Evolutionary conservation across 2,888 invertebrate genomes (phyloP).

Genomic region (Oeneis ivallda): DNA sequence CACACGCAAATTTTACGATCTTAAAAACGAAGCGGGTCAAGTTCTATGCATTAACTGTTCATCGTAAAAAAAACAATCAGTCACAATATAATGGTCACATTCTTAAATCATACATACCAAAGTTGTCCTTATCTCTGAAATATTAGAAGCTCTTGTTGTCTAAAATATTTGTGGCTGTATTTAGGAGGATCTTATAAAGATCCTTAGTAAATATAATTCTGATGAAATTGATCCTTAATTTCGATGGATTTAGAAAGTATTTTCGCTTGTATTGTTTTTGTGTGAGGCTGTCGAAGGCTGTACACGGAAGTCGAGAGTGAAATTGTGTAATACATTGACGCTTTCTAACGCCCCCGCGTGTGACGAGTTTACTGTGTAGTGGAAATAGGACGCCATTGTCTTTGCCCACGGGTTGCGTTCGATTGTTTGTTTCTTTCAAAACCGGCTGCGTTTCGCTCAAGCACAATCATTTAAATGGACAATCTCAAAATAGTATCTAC

Average conservation of each 20-base stretch:
- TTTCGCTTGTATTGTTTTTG: conserved; percentile 13
- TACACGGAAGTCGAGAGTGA: conserved; percentile 42
- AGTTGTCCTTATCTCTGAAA: neutral
- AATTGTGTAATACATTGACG: conserved; percentile 42
- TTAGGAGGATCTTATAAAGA: neutral
- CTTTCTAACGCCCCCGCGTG: conserved; percentile 44
- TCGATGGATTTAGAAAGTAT: neutral
- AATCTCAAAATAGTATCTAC: neutral
- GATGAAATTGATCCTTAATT: conserved; percentile 9
- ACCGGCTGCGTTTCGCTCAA: conserved; percentile 22
- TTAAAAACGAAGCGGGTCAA: conserved; percentile 20
- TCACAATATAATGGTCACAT: neutral
- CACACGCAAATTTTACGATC: conserved; percentile 11
- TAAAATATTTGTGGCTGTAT: neutral
- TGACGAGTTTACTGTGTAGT: conserved; percentile 28
- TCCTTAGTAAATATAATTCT: conserved; percentile 8
- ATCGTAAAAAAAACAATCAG: neutral
- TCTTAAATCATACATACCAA: neutral
- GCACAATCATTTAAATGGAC: conserved; percentile 3
- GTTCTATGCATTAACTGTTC: conserved; percentile 21
- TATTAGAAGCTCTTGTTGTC: conserved; percentile 9
- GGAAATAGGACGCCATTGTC: conserved; percentile 32
- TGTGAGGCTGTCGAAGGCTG: conserved; percentile 15
- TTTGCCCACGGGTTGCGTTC: conserved; percentile 26
- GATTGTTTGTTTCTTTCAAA: conserved; percentile 29